Evolutionary conservation across 2,113 vertebrate species (phyloP).

Genomic region (Alosa alosa): DNA sequence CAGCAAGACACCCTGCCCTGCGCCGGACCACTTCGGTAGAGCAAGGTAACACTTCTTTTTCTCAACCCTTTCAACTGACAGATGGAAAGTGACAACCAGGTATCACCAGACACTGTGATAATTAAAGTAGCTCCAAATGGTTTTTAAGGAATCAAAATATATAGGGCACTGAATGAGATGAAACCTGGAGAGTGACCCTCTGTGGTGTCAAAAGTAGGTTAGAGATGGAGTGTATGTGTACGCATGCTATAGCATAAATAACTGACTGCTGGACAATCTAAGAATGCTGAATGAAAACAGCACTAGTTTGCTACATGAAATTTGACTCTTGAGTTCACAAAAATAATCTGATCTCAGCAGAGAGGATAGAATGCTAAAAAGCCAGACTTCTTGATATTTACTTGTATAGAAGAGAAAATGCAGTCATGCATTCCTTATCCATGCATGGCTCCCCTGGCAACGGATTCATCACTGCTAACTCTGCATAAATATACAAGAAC

Average conservation of each 20-base stretch:
- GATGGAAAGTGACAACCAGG: not conserved
- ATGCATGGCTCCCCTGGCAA: not conserved
- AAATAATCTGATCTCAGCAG: not conserved
- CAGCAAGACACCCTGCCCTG: not conserved
- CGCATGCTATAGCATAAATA: not conserved
- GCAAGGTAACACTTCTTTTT: not conserved
- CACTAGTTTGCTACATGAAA: not conserved
- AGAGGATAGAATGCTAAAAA: not conserved
- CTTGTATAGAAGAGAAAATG: not conserved
- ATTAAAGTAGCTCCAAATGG: not conserved
- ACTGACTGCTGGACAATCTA: not conserved
- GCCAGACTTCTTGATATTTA: not conserved
- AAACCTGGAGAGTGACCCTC: not conserved
- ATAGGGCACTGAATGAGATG: not conserved
- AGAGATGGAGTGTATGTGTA: not conserved
- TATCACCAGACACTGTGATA: not conserved
- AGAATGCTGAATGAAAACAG: not conserved
- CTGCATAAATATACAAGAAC: not conserved
- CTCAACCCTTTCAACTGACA: not conserved
- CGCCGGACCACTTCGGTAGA: not conserved
- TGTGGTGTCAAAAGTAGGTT: slow-evolving; percentile 6
- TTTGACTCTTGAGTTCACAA: not conserved
- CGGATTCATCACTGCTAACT: not conserved
- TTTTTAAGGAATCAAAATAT: not conserved
- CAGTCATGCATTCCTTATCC: not conserved